Conservation (phyloP, 2,113 vertebrate genomes). For the Nothobranchius kuhntae region DNA sequence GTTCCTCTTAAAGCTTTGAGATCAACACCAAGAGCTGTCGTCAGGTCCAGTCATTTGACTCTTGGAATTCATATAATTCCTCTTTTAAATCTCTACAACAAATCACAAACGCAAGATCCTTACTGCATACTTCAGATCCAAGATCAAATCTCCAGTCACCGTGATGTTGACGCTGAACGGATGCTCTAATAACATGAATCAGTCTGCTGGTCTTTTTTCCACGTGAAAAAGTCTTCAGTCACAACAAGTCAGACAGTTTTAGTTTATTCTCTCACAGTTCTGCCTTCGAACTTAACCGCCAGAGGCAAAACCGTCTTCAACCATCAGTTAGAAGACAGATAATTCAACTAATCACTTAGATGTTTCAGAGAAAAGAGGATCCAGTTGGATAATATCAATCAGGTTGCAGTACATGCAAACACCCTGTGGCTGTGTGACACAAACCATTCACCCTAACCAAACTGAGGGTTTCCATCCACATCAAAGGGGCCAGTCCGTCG, state of each 20-base stretch:
- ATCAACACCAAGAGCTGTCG: too few relatives aligned
- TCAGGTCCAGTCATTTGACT: neutral
- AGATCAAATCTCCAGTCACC: neutral
- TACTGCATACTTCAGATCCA: neutral
- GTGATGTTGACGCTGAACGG: neutral
- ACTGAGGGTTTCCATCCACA: conserved; percentile 14
- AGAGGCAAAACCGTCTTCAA: conserved; percentile 17
- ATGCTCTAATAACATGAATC: conserved; percentile 7
- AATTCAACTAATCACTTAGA: conserved; percentile 34
- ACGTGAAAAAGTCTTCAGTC: too few relatives aligned
- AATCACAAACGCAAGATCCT: neutral
- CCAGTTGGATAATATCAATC: conserved; percentile 4
- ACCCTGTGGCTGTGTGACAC: conserved; percentile 34
- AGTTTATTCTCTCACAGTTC: too few relatives aligned
- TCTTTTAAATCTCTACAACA: neutral
- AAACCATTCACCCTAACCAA: conserved; percentile 44
- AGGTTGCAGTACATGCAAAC: conserved; percentile 16
- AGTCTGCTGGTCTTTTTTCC: neutral
- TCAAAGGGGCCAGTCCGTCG: conserved; percentile 32
- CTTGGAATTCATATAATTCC: neutral
- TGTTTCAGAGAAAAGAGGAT: conserved; percentile 4
- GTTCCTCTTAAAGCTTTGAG: too few relatives aligned
- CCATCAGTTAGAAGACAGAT: conserved; percentile 5
- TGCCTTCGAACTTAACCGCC: conserved; percentile 5
- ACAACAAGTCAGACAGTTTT: too few relatives aligned